These are phyloP conservation scores for Mormoops blainvillei DNA, from an alignment of 2,113 vertebrate genomes.

Conservation along the genomic window DNA sequence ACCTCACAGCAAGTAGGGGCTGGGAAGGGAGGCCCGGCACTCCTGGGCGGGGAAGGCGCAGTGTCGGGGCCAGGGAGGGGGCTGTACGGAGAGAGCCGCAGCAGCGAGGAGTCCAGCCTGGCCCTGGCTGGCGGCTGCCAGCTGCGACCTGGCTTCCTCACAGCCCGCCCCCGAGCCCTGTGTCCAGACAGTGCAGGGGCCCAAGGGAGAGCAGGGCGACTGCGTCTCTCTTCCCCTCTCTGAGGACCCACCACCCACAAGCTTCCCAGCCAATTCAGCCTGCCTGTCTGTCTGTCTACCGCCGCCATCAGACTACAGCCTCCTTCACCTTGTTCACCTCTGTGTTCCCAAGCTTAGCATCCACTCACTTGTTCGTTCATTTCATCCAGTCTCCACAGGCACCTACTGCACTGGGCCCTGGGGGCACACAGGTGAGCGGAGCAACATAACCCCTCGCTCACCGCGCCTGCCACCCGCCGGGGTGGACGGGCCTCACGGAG, in stretches of 20 bases:
- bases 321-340: background rate
- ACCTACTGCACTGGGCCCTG: background rate
- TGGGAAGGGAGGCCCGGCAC: background rate
- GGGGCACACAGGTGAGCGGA: too few relatives aligned
- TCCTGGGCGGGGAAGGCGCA: background rate
- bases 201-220: too few relatives aligned
- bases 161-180: background rate
- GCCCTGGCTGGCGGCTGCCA: background rate
- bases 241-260: background rate
- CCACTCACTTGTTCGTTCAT: background rate
- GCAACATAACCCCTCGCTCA: background rate
- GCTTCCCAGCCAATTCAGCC: background rate
- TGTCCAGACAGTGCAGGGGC: background rate
- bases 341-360: background rate
- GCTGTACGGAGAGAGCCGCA: background rate
- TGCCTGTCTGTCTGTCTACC: background rate
- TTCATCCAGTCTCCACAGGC: background rate
- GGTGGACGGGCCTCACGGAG: background rate
- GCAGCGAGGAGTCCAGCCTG: background rate
- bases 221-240: background rate
- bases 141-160: background rate
- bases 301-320: background rate
- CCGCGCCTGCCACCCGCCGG: accelerated
- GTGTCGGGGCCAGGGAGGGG: background rate
- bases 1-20: background rate